Evolutionary conservation across 2,888 invertebrate species (phyloP).

Genomic region (Magallana nippona): DNA sequence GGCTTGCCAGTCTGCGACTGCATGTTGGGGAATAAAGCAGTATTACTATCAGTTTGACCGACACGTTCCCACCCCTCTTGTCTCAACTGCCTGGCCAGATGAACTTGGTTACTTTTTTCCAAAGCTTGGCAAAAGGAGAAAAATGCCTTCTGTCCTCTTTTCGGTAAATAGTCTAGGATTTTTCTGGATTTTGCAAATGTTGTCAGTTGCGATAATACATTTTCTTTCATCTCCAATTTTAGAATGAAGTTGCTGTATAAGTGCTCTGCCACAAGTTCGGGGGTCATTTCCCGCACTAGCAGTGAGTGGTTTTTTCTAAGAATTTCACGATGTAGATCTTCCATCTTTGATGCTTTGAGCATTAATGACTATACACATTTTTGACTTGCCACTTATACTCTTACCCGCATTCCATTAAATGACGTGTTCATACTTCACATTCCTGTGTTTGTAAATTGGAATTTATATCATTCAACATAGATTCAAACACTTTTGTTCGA

Average conservation of each 20-base stretch:
- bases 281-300: neutral
- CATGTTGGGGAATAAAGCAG: no score
- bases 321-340: slow-evolving; percentile 11
- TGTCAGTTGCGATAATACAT: neutral
- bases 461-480: neutral
- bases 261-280: neutral
- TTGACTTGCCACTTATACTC: slow-evolving; percentile 4
- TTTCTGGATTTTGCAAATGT: neutral
- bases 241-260: neutral
- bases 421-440: slow-evolving; percentile 19
- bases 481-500: neutral
- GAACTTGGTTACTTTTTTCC: no score
- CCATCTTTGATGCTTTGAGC: neutral
- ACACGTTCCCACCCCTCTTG: no score
- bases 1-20: no score
- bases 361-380: neutral
- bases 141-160: neutral
- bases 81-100: no score
- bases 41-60: no score
- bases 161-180: neutral
- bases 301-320: neutral
- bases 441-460: neutral
- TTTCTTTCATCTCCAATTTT: neutral
- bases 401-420: neutral
- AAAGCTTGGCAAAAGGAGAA: no score